These are phyloP conservation scores for Odontothrips loti DNA, from an alignment of 2,888 invertebrate genomes.

Conservation along the genomic window DNA sequence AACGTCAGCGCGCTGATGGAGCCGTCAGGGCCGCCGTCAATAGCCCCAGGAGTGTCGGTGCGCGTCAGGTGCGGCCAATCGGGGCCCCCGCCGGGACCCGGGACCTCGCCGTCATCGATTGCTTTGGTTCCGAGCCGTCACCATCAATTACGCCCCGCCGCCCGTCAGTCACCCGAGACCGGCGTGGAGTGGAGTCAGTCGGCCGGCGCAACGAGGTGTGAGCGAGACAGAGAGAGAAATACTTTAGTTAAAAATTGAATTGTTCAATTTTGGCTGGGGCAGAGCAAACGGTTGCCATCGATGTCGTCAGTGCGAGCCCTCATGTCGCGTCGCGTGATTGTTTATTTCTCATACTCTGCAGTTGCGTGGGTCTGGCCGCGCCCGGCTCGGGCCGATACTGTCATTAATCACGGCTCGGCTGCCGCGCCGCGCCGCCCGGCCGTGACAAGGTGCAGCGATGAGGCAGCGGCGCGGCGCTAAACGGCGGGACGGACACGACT, in stretches of 20 bases:
- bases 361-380: no score
- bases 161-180: neutral
- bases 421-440: neutral
- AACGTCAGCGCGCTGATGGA: neutral
- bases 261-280: no score
- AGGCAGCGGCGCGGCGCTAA: neutral
- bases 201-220: no score
- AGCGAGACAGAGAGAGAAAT: neutral
- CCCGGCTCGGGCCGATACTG: neutral
- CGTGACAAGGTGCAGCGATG: neutral
- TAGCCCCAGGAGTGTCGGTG: no score
- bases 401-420: neutral
- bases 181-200: no score
- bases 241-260: no score
- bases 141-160: neutral
- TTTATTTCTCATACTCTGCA: no score
- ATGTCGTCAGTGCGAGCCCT: no score
- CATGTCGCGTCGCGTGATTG: no score
- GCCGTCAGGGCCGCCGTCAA: slow-evolving; percentile 3
- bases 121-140: neutral
- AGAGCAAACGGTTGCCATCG: no score
- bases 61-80: neutral
- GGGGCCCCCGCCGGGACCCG: no score
- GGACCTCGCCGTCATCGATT: slow-evolving; percentile 2
- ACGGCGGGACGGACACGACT: neutral